Percentiles rank a stretch among this genome's conserved stretches.
Evolutionary conservation across 1,140 invertebrate genomes (phyloP).

Genomic region (Eulimnadia texana): DNA sequence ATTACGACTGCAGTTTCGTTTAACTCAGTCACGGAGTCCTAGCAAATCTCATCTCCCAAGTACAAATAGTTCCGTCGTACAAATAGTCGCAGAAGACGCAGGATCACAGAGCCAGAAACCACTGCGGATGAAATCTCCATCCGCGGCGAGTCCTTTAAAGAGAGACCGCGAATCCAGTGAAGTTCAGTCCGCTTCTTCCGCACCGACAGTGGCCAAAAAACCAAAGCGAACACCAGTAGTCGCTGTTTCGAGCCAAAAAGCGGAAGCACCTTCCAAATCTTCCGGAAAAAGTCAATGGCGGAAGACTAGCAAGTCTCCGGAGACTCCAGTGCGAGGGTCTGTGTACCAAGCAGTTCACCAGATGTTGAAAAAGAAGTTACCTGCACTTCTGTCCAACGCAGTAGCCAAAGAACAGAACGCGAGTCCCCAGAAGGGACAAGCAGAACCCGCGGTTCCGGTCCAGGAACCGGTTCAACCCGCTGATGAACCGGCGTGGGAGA

Average conservation of each 20-base stretch:
- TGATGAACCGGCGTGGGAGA: neutral
- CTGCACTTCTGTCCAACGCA: neutral
- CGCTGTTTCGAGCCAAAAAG: too few species aligned
- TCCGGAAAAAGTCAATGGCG: neutral
- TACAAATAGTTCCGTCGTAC: neutral
- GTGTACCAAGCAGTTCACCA: conserved; percentile 6
- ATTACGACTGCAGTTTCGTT: neutral
- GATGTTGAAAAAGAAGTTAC: conserved; percentile 6
- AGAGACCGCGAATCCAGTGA: conserved; percentile 1
- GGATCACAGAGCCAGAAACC: neutral
- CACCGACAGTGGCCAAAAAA: neutral
- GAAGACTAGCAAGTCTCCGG: neutral
- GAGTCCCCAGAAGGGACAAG: neutral
- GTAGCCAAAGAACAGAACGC: neutral
- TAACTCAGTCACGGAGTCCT: neutral
- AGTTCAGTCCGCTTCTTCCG: neutral
- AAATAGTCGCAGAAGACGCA: neutral
- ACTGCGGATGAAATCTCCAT: neutral
- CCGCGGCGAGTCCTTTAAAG: neutral
- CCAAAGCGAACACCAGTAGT: neutral
- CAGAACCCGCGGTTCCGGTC: neutral
- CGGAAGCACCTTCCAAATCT: neutral
- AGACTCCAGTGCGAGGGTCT: neutral
- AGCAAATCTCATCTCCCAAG: neutral
- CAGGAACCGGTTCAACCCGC: neutral